Conservation (phyloP, 2,797 vertebrate species). For the Arctocebus calabarensis region DNA sequence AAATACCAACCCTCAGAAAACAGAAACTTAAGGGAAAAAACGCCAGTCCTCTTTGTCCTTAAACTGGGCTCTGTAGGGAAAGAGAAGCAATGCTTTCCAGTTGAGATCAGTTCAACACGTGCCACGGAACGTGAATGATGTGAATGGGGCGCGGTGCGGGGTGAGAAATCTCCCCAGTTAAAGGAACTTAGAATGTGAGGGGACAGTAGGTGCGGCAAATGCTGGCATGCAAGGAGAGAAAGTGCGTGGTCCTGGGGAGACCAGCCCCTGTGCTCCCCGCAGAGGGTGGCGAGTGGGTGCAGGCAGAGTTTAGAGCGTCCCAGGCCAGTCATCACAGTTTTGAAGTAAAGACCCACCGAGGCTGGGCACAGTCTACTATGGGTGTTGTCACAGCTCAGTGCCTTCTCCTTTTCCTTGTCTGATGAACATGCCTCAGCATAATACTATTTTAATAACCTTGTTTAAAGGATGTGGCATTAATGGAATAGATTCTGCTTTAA, state of each 20-base stretch:
- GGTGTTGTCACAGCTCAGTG: background rate
- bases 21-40: too few relatives aligned
- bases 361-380: background rate
- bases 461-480: background rate
- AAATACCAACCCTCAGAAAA: too few relatives aligned
- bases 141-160: too few relatives aligned
- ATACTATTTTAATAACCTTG: too few relatives aligned
- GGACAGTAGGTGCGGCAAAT: background rate
- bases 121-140: too few relatives aligned
- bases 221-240: accelerated
- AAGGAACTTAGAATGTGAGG: background rate
- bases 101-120: background rate
- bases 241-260: background rate
- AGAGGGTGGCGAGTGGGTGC: background rate
- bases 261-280: too few relatives aligned
- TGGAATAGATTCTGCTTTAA: background rate
- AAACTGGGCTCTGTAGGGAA: background rate
- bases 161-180: too few relatives aligned
- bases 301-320: background rate
- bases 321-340: background rate
- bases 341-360: background rate
- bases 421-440: background rate
- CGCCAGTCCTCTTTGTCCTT: background rate
- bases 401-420: background rate
- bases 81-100: background rate